Percentiles rank a stretch among this genome's conserved stretches.
phyloP scores from a whole-genome alignment of 2,113 vertebrate species.

The Hippocampus mohnikei region DNA sequence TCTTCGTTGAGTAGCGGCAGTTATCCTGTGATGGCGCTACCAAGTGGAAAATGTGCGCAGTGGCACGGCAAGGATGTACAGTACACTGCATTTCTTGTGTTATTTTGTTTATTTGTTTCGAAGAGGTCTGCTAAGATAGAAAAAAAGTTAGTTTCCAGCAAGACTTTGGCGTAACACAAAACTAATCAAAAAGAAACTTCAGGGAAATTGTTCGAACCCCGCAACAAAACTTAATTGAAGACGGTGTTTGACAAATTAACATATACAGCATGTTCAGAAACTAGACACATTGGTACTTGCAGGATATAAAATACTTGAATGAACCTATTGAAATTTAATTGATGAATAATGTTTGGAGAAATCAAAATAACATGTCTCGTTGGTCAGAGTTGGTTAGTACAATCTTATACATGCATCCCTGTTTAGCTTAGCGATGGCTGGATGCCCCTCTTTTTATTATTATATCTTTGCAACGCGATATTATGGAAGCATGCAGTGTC shows the following conservation, averaged over 20 bases:
- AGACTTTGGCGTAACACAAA: not conserved
- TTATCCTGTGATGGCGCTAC: not conserved
- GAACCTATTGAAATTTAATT: not conserved
- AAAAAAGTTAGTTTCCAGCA: not conserved
- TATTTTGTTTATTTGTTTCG: too few relatives aligned
- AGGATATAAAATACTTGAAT: not conserved
- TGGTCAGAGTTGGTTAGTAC: not conserved
- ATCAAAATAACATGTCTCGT: not conserved
- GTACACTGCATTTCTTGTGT: not conserved
- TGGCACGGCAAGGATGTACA: not conserved
- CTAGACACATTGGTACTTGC: too few relatives aligned
- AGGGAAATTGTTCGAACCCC: not conserved
- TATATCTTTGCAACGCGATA: slow-evolving; percentile 12
- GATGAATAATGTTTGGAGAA: not conserved
- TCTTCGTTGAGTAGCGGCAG: not conserved
- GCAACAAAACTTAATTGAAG: not conserved
- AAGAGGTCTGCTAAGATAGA: too few relatives aligned
- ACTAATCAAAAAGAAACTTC: not conserved
- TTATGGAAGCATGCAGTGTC: slow-evolving; percentile 4
- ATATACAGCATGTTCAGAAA: not conserved
- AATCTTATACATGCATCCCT: not conserved
- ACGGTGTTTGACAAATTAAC: not conserved
- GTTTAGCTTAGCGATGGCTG: not conserved
- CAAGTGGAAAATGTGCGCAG: not conserved
- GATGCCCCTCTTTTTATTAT: not conserved